These are phyloP conservation scores for Bovichtus variegatus DNA, from an alignment of 2,797 vertebrate species.

Conservation along the genomic window DNA sequence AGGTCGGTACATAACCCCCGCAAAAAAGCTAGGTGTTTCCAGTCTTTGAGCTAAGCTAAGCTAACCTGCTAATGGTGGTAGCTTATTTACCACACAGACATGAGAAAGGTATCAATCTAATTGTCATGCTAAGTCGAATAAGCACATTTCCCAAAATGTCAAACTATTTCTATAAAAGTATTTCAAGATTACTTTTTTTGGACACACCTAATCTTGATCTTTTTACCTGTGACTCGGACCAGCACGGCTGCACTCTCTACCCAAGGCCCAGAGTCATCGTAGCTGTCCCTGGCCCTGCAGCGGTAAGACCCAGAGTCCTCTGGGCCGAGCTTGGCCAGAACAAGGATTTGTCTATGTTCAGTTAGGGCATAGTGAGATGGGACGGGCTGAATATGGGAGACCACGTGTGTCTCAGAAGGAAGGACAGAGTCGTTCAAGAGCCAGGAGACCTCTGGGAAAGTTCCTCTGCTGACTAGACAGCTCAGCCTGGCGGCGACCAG, in stretches of 20 bases:
- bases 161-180: constrained; percentile 9
- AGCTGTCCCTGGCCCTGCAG: constrained; percentile 83
- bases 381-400: not conserved
- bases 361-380: constrained; percentile 27
- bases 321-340: constrained; percentile 61
- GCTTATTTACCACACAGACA: not conserved
- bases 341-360: constrained; percentile 55
- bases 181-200: not conserved
- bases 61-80: not conserved
- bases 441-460: constrained; percentile 83
- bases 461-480: constrained; percentile 77
- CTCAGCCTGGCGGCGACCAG: constrained; percentile 62
- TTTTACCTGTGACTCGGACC: constrained; percentile 75
- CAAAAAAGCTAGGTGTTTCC: not conserved
- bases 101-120: not conserved
- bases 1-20: not conserved
- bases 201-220: not conserved
- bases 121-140: not conserved
- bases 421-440: constrained; percentile 72
- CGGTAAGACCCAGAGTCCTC: constrained; percentile 78
- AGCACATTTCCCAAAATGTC: not conserved
- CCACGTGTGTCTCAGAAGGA: constrained; percentile 14
- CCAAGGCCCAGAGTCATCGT: constrained; percentile 76
- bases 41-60: not conserved
- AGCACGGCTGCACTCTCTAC: constrained; percentile 73